A percentile compares a stretch with the other conserved stretches of the same genome.
Evolutionary conservation across 2,113 vertebrate genomes (phyloP).

Genomic region (Hydrolagus affinis): DNA sequence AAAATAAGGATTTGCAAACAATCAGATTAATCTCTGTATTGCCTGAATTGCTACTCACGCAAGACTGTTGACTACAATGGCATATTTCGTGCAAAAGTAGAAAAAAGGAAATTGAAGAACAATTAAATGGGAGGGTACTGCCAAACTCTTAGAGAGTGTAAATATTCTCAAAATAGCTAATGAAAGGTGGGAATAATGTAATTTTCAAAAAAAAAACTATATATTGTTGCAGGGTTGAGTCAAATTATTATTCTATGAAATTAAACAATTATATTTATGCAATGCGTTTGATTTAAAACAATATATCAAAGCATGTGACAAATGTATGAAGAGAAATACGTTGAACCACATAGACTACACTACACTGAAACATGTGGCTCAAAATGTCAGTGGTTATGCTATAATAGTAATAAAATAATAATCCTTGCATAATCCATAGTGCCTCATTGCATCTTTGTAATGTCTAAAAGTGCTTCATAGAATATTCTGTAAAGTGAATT

Average conservation of each 20-base stretch:
- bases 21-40: conserved; percentile 3
- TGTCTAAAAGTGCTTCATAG: no score
- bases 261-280: neutral
- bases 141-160: conserved; percentile 16
- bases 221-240: conserved; percentile 1
- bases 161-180: conserved; percentile 27
- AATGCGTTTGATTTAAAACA: no score
- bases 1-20: neutral
- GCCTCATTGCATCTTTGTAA: no score
- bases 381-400: no score
- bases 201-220: conserved; percentile 21
- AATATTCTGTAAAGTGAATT: neutral
- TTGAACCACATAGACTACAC: no score
- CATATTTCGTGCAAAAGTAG: conserved; percentile 13
- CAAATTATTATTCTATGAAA: neutral
- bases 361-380: no score
- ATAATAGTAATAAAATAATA: no score
- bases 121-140: conserved; percentile 27
- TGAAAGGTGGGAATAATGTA: conserved; percentile 19
- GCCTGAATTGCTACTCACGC: conserved; percentile 23
- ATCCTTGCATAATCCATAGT: no score
- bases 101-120: conserved; percentile 29
- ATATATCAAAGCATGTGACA: no score
- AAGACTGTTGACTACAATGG: conserved; percentile 28
- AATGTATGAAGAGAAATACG: no score